phyloP scores from a whole-genome alignment of 2,888 invertebrate genomes.

The Nomada fabriciana region DNA sequence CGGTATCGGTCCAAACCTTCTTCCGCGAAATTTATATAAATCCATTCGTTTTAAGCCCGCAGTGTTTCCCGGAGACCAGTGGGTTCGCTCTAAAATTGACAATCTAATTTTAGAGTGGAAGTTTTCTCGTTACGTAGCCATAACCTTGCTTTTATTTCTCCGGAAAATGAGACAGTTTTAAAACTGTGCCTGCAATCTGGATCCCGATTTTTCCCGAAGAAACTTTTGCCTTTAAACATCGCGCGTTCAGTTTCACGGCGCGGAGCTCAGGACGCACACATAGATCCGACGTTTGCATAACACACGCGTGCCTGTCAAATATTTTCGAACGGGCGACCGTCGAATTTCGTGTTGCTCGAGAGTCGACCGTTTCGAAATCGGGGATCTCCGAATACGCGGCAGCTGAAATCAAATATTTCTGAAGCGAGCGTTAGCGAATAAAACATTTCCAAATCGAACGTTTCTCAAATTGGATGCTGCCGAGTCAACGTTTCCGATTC shows the following conservation, averaged over 20 bases:
- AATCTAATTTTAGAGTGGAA: slow-evolving; percentile 29
- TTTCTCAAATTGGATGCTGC: slow-evolving; percentile 12
- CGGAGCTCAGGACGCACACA: not conserved
- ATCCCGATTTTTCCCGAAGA: not conserved
- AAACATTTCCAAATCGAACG: slow-evolving; percentile 16
- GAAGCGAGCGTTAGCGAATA: not conserved
- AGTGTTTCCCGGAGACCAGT: not conserved
- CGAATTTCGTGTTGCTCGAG: not conserved
- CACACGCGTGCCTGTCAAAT: not conserved
- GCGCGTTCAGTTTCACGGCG: not conserved
- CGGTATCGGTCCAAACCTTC: not conserved
- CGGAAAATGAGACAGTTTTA: slow-evolving; percentile 13
- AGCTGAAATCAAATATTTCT: not conserved
- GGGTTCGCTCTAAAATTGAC: slow-evolving; percentile 16
- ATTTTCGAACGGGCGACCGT: not conserved
- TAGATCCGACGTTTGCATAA: slow-evolving; percentile 1
- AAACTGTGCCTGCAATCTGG: slow-evolving; percentile 9
- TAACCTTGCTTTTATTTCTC: slow-evolving; percentile 22
- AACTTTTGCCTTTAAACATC: not conserved
- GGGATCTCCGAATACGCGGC: not conserved
- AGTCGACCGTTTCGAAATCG: not conserved
- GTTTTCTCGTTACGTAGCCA: slow-evolving; percentile 40
- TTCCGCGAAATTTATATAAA: slow-evolving; percentile 3
- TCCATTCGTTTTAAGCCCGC: slow-evolving; percentile 13
- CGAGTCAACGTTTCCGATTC: slow-evolving; percentile 9